Evolutionary conservation across 2,797 vertebrate genomes (phyloP).

Genomic region (Taeniopygia guttata): DNA sequence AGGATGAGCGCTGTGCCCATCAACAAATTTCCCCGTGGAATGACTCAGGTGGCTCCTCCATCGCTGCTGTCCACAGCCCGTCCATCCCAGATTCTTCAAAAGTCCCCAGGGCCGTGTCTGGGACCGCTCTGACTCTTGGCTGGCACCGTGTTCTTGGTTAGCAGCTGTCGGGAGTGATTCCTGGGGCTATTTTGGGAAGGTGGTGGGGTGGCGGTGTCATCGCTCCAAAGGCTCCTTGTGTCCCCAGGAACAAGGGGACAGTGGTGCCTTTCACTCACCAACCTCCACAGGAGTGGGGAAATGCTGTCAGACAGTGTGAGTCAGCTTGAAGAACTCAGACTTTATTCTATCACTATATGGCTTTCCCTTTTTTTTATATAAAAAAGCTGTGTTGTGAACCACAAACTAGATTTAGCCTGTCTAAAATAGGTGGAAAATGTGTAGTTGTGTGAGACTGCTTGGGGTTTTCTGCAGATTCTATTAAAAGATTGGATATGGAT

Average conservation of each 20-base stretch:
- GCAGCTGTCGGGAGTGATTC: neutral
- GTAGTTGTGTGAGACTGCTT: neutral
- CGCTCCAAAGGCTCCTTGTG: neutral
- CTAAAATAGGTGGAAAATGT: neutral
- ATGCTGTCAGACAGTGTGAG: neutral
- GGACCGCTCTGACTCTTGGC: neutral
- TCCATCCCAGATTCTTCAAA: neutral
- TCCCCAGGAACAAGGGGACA: neutral
- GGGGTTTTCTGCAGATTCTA: neutral
- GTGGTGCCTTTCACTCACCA: accelerated
- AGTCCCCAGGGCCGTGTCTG: accelerated
- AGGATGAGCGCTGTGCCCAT: neutral
- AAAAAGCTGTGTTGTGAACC: neutral
- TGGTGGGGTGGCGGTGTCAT: neutral
- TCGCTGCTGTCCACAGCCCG: no score
- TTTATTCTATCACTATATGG: neutral
- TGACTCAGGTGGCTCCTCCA: neutral
- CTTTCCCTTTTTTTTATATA: neutral
- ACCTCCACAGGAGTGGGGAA: neutral
- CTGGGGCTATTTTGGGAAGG: constrained; percentile 1
- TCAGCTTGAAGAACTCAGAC: neutral
- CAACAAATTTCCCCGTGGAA: neutral
- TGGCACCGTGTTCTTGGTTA: neutral
- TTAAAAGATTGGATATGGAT: neutral
- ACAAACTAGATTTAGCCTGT: neutral